Evolutionary conservation across 2,888 invertebrate species (phyloP), one percentile per base, ranked within the genome.

Genomic region (Plusia festucae): DNA sequence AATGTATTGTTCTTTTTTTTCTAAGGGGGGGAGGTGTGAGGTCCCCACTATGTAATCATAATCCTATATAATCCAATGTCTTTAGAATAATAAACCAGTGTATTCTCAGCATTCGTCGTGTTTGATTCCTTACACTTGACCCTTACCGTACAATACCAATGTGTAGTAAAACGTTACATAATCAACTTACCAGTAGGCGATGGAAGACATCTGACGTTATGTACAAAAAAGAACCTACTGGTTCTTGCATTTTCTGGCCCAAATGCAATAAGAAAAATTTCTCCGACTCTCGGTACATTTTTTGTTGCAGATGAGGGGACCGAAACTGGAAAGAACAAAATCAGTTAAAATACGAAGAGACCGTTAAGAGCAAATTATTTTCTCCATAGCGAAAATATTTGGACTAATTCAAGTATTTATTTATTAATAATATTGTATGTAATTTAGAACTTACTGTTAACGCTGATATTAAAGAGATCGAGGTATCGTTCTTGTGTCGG

Each of bases 181-280:
- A 40, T n/a, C 62, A 40, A 90, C 93, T 90, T 70, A 95, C 94
- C 91, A 68, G 90, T 82, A 32, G 89, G 90, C 16, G 91, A 88
- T 32, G 91, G 91, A 58, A 92, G 86, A 71, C 74, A 75, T 78
- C 89, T 89, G 8, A 93, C 86, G 78, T 92, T 91, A 70, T 93
- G 86, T 11, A 95, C 93, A 83, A 83, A 94, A 79, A 93, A 91
- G 80, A 94, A 93, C 74, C 91, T 87, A 60, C 85, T 83, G 49
- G 70, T 83, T 72, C 73, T 86, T 1, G 78, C 70, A 70, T 84
- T 84, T 66, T 90, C 90, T 22, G 86, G 84, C 7, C 91, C 92
- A 82, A 92, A 93, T 20, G 81, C 81, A n/a, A 90, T 73, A 13
- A 90, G 81, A 73, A 95, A 79, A 55, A 95, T 76, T 76, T 94